Base-by-base conservation (phyloP, 1,140 invertebrate genomes). In the Scaptomyza graminum region DNA sequence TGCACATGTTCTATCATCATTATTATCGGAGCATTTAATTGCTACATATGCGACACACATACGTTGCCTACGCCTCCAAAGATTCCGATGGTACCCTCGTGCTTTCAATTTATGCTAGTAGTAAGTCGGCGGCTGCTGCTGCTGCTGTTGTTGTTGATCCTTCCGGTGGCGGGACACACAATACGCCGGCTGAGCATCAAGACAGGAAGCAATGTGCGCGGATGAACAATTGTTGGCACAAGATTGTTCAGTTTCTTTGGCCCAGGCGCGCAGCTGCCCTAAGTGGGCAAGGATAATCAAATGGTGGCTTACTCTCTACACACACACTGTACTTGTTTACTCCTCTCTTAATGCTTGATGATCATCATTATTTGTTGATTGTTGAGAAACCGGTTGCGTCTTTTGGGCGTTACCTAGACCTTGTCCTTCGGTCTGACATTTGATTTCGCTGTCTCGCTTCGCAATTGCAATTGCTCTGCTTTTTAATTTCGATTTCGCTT, bases 171-270 rank as follows among this genome's bases (percentile, higher is more conserved):
- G 63, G 59, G 47, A 25, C 11, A 52, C 41, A 75, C 67, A 75
- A 75, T 71, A n/a, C 69, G 47, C 15, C 56, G 56, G 56, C 56
- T 28, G 44, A 52, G 49, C 49, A 16, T 56, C 56, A 74, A 74
- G 83, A 89, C 84, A 88, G 83, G 83, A 88, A 89, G 83, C 83
- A 89, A 88, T 88, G 83, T 88, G 83, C 79, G 84, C 75, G 62
- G 62, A 65, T 59, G 79, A 88, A 90, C 83, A 87, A 87, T 87
- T 88, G 79, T 66, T 22, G 18, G 18, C 18, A 3, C 18, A 22
- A 22, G 18, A 22, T 22, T 22, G 87, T 87, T 80, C 63, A n/a
- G n/a, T n/a, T 56, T 25, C 34, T 41, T n/a, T 4, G 37, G 37
- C 37, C n/a, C 37, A 43, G 39, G 54, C 65, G 62, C 79, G 62